A percentile compares a stretch with the other conserved stretches of the same genome.
phyloP scores from a whole-genome alignment of 1,140 invertebrate genomes.

The Scaptomyza pallida region DNA sequence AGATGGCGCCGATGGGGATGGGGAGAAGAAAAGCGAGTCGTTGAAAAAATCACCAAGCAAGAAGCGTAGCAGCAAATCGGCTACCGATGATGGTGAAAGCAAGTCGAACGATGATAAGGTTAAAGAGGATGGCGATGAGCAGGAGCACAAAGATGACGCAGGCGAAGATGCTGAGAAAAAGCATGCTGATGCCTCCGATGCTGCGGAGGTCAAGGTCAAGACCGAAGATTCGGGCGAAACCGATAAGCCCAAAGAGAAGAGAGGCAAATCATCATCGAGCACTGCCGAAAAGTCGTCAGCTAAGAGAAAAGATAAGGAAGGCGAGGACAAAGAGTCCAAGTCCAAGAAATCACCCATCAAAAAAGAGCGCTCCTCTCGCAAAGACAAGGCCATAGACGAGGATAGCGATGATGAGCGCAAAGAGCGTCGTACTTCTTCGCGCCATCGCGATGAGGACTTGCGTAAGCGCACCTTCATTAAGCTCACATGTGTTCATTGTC shows the following conservation, averaged over 20 bases:
- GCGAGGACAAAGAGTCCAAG: slow-evolving; percentile 69
- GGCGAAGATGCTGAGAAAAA: slow-evolving; percentile 68
- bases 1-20: slow-evolving; percentile 29
- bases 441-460: slow-evolving; percentile 68
- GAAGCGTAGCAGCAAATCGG: slow-evolving; percentile 61
- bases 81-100: slow-evolving; percentile 68
- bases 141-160: slow-evolving; percentile 83
- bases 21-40: slow-evolving; percentile 57
- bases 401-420: slow-evolving; percentile 71
- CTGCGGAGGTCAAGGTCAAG: slow-evolving; percentile 64
- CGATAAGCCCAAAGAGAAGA: slow-evolving; percentile 65
- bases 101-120: slow-evolving; percentile 71
- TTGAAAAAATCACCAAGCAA: slow-evolving; percentile 62
- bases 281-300: slow-evolving; percentile 60
- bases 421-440: slow-evolving; percentile 58
- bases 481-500: slow-evolving; percentile 90
- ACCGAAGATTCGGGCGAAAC: slow-evolving; percentile 46
- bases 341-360: slow-evolving; percentile 64
- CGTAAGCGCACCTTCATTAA: slow-evolving; percentile 87
- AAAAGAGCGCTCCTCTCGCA: slow-evolving; percentile 66
- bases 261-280: slow-evolving; percentile 44
- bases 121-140: slow-evolving; percentile 82
- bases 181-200: slow-evolving; percentile 78
- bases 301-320: slow-evolving; percentile 79
- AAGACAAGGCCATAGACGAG: slow-evolving; percentile 74